phyloP scores from a whole-genome alignment of 2,888 invertebrate species.

The Lottia scabra region DNA sequence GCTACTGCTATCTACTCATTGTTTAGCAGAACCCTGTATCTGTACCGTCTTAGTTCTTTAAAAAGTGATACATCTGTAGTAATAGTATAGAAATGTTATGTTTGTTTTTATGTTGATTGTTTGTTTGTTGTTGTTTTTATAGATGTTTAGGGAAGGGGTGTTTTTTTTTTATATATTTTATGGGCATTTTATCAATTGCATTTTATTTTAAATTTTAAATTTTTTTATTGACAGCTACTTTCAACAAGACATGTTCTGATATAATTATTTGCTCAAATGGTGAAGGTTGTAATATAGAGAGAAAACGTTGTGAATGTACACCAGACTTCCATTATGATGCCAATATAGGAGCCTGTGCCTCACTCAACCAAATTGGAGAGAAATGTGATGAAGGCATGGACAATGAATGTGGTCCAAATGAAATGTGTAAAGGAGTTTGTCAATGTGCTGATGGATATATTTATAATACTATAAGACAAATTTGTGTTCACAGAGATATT shows the following conservation, averaged over 20 bases:
- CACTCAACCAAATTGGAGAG: not conserved
- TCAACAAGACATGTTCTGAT: constrained; percentile 6
- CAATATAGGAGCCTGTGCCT: not conserved
- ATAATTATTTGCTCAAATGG: not conserved
- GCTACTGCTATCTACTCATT: no score
- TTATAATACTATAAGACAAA: not conserved
- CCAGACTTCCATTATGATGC: not conserved
- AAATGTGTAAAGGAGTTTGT: not conserved
- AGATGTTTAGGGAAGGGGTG: no score
- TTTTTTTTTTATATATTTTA: no score
- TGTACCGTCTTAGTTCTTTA: no score
- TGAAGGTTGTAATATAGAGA: constrained; percentile 2
- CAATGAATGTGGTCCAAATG: not conserved
- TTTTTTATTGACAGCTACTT: not conserved
- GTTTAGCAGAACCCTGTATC: no score
- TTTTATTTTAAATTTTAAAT: no score
- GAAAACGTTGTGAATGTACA: not conserved
- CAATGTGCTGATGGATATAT: not conserved
- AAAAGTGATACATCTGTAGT: no score
- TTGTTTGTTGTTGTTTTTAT: no score
- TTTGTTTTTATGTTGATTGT: no score
- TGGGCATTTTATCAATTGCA: no score
- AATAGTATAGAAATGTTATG: no score
- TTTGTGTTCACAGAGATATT: not conserved
- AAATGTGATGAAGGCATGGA: not conserved